Conservation (phyloP, 2,113 vertebrate species). For the rabbit (Oryctolagus cuniculus) region DNA sequence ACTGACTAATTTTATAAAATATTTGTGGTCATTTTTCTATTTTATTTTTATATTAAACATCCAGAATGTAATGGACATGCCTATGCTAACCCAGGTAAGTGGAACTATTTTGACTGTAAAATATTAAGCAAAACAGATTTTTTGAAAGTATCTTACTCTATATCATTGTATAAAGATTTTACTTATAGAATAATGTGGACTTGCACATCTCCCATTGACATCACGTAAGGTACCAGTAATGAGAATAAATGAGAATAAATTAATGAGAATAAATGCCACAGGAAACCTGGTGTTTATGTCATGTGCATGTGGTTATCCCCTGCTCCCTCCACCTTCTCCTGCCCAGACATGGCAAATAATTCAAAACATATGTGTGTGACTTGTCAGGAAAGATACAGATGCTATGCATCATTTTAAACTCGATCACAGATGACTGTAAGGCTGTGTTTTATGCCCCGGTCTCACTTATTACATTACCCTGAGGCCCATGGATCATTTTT, state of each 20-base stretch:
- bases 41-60: constrained; percentile 40
- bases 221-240: constrained; percentile 13
- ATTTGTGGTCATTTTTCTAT: background rate
- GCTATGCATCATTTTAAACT: constrained; percentile 30
- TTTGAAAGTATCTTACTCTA: constrained; percentile 41
- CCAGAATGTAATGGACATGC: background rate
- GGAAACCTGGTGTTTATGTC: background rate
- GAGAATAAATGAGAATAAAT: too few relatives aligned
- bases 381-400: constrained; percentile 41
- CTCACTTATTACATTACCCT: constrained; percentile 37
- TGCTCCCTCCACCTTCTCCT: background rate
- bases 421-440: background rate
- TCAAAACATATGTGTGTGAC: constrained; percentile 14
- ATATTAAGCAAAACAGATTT: constrained; percentile 31
- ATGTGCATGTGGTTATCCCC: background rate
- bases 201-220: constrained; percentile 16
- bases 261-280: background rate
- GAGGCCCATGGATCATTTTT: constrained; percentile 59
- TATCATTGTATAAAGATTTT: constrained; percentile 6
- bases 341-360: background rate
- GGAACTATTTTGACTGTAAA: background rate
- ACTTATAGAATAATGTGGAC: constrained; percentile 28
- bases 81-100: background rate
- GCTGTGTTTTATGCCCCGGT: background rate
- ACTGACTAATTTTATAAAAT: constrained; percentile 37